Evolutionary conservation across 2,113 vertebrate genomes (phyloP), one percentile per base, ranked within the genome.

Genomic region (Lutjanus erythropterus): DNA sequence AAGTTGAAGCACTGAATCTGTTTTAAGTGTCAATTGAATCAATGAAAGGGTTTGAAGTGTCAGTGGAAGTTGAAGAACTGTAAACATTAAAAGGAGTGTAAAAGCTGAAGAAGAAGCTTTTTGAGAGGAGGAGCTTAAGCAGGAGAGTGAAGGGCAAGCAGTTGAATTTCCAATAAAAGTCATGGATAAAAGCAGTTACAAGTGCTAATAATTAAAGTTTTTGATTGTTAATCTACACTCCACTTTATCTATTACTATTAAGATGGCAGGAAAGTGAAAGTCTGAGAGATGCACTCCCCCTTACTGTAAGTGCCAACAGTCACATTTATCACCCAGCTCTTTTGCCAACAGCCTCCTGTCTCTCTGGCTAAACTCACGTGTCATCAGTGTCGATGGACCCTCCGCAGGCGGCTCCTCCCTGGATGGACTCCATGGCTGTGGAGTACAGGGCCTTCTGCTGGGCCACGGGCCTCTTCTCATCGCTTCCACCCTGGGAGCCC

Each of bases 381-480:
- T 99, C 98, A 0, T 99, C 98, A 0, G 97, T 96, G 82, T 99
- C 97, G 19, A 99, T 97, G 83, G 97, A 92, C 76, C 97, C 97
- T 7, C 97, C 98, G 0, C 96, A 96, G 31, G 97, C 96, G 0
- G 97, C 96, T 0, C 97, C 98, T 3, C 97, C 98, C 94, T 99
- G 98, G 92, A 99, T 99, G 86, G 98, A 99, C 93, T 99, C 98
- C 97, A 99, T 98, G 89, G 98, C 97, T 0, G 98, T 99, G 85
- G 98, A 98, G 89, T 99, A 99, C 11, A 99, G 96, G 0, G 98
- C 98, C 91, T 99, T 99, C 95, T 99, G 98, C 95, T 99, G 98
- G 35, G 96, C 97, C 84, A 97, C 91, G 0, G 97, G 97, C 60
- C 97, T 95, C 94, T 99, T 99, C 92, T 97, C 97, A 1, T 98